Evolutionary conservation across 2,797 vertebrate species (phyloP), one percentile per base, ranked within the genome.

Genomic region (Rhinatrema bivittatum): DNA sequence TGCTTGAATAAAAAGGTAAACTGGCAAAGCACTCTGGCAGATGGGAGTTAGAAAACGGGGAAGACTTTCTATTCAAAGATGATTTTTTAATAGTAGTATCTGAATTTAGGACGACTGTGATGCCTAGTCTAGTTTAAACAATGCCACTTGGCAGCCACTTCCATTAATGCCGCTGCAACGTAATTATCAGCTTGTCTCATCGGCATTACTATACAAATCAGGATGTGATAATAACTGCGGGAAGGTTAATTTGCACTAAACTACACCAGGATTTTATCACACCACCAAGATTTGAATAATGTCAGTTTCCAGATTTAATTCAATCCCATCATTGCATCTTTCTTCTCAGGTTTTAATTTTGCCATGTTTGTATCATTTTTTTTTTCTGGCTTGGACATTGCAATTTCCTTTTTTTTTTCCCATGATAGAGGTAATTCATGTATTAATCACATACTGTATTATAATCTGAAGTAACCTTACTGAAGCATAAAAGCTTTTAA

Each of bases 181-280:
- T 17, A 37, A 31, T 46, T 42, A 46, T 32, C 36, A 25, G 7
- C 20, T 7, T 21, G 14, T 16, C 28, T 50, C 35, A 56, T 46
- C 33, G 26, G 17, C 26, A 46, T 33, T 40, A n/a, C n/a, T n/a
- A 34, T 25, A 21, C 15, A 39, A 31, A 42, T 53, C 32, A 36
- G 18, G 19, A 39, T 14, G 16, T 5, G 13, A 41, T 42, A 53
- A 44, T 39, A 46, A 7, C 26, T 35, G 42, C 20, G 39, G 34
- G 18, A 52, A 42, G 21, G 32, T 44, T 42, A 42, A 55, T 48
- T 53, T 46, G 38, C 15, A 27, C 28, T 56, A 44, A 49, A 50
- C 57, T 23, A 4, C 7, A 29, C 16, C 34, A 0, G 0, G 9
- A 4, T 10, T 53, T 44, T 44, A 32, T 39, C 5, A 0, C 10